phyloP scores from a whole-genome alignment of 2,113 vertebrate species.

The Calidris pygmaea region DNA sequence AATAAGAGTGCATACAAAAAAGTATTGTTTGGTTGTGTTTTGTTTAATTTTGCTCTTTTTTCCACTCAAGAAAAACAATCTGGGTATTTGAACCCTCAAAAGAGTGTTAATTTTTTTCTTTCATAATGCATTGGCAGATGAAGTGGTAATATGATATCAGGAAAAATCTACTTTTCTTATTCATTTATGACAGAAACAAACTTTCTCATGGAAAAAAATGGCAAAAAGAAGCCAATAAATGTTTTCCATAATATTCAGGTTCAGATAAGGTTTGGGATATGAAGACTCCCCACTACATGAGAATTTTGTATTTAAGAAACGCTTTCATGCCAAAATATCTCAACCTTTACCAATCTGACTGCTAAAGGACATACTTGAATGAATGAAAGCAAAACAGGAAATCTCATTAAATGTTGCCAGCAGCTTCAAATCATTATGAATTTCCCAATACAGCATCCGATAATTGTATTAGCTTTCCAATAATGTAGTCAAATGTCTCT shows the following conservation, averaged over 20 bases:
- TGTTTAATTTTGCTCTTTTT: neutral
- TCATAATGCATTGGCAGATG: neutral
- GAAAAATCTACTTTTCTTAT: conserved; percentile 1
- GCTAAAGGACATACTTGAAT: conserved; percentile 36
- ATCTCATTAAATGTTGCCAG: conserved; percentile 66
- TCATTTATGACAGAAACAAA: neutral
- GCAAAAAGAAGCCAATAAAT: neutral
- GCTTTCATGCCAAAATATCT: neutral
- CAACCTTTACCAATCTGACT: neutral
- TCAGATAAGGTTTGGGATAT: neutral
- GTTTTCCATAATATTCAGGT: neutral
- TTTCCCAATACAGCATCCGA: conserved; percentile 20
- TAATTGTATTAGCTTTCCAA: conserved; percentile 61
- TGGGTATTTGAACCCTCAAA: neutral
- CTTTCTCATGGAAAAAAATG: neutral
- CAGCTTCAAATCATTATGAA: conserved; percentile 50
- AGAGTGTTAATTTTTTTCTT: neutral
- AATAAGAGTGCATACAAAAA: neutral
- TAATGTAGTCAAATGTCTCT: conserved; percentile 58
- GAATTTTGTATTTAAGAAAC: neutral
- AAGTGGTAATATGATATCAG: neutral
- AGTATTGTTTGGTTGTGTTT: neutral
- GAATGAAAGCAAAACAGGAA: conserved; percentile 55
- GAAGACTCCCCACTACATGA: neutral
- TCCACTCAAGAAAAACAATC: neutral